Base-by-base conservation (phyloP, 2,797 vertebrate species). In the Argya squamiceps region DNA sequence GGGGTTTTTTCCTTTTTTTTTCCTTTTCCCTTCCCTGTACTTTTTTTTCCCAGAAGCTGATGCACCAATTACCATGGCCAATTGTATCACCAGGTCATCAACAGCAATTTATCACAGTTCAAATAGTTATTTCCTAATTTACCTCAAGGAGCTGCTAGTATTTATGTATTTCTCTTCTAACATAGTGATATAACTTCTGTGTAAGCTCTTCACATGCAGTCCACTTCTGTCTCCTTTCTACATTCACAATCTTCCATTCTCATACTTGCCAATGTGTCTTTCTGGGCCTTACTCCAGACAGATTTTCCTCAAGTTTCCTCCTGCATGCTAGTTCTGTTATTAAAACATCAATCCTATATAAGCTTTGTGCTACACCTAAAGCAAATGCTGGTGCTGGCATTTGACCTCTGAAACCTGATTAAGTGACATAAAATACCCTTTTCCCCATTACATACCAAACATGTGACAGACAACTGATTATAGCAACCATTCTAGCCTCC, bases 1-100 rank as follows among this genome's bases (percentile, higher is more conserved):
- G 19, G 6, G 1, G 1, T 2, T 27, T 67, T 44, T 39, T 9
- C 0, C 0, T 20, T 21, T 58, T 15, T 36, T 47, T 26, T 15
- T 11, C 3, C 3, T 4, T 18, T 89, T 13, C 4, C 10, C 11
- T 34, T 41, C 18, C 4, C 8, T 32, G 3, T 56, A 30, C 12
- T 41, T 91, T 82, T 44, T 47, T 43, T 21, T 47, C 49, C 44
- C 44, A 75, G 29, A 63, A 67, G 6, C 19, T 76, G 8, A 36
- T 86, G 20, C 16, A 78, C 37, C 12, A 55, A 6, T 41, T 62
- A 36, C 15, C 6, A 6, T 11, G 8, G 16, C 23, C 19, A 10
- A 34, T 14, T 59, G 47, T 39, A 65, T 67, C 17, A 55, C n/a
- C n/a, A 83, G 12, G 15, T 36, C 39, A 83, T 30, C 30, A 49